Conservation (phyloP, 2,888 invertebrate species). For the Suillia variegata region DNA sequence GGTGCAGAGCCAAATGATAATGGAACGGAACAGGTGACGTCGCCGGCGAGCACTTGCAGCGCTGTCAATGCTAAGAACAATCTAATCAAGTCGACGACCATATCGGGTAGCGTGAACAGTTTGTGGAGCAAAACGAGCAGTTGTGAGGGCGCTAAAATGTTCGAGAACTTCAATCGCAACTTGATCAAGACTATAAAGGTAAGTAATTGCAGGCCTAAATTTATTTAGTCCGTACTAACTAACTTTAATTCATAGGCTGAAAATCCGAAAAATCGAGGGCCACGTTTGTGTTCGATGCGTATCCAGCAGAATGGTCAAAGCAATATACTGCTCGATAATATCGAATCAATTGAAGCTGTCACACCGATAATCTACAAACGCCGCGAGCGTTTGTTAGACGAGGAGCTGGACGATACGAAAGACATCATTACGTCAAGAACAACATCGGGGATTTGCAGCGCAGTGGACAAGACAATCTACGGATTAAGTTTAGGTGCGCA, state of each 20-base stretch:
- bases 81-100: constrained; percentile 43
- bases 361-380: constrained; percentile 76
- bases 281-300: constrained; percentile 77
- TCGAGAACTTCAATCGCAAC: constrained; percentile 61
- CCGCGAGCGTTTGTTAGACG: constrained; percentile 62
- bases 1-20: background rate
- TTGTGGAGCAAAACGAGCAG: constrained; percentile 61
- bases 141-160: constrained; percentile 60
- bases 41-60: constrained; percentile 33
- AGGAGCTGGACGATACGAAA: constrained; percentile 59
- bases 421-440: constrained; percentile 59
- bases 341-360: constrained; percentile 67
- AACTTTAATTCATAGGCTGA: constrained; percentile 50
- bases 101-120: constrained; percentile 59
- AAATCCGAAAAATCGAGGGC: constrained; percentile 65
- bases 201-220: constrained; percentile 17
- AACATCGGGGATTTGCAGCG: constrained; percentile 31
- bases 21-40: constrained; percentile 15
- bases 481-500: background rate
- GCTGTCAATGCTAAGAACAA: constrained; percentile 23
- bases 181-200: constrained; percentile 62
- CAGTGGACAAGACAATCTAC: background rate
- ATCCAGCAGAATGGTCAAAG: constrained; percentile 80
- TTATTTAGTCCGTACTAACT: background rate
- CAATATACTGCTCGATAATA: constrained; percentile 80